Evolutionary conservation across 2,113 vertebrate genomes (phyloP).

Genomic region (Notothenia coriiceps): DNA sequence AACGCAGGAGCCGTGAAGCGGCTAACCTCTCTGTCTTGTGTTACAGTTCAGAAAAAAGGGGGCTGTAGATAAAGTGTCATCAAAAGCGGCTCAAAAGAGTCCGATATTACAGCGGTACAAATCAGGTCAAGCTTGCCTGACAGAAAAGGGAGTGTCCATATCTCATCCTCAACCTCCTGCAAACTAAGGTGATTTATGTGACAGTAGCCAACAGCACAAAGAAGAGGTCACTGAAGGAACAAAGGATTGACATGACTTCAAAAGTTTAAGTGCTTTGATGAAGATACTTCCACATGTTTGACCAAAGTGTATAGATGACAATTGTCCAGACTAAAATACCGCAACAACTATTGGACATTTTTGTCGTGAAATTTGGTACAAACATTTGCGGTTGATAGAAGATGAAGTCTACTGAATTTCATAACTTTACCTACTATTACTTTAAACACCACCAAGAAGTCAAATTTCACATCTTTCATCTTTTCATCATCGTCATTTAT

Average conservation of each 20-base stretch:
- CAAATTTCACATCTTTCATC: too few relatives aligned
- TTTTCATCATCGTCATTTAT: too few relatives aligned
- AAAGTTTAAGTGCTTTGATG: conserved; percentile 11
- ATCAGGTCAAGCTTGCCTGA: conserved; percentile 61
- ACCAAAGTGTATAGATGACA: background rate
- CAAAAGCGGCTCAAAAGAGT: conserved; percentile 64
- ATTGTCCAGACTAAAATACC: background rate
- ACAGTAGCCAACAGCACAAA: background rate
- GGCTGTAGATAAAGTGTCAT: conserved; percentile 71
- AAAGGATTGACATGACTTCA: background rate
- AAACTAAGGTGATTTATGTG: conserved; percentile 61
- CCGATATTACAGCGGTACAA: conserved; percentile 56
- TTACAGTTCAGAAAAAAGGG: conserved; percentile 67
- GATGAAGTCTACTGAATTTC: background rate
- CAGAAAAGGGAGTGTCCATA: conserved; percentile 59
- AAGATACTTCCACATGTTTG: background rate
- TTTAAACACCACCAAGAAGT: background rate
- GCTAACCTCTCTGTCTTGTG: conserved; percentile 73
- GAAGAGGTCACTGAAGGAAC: conserved; percentile 13
- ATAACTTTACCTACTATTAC: background rate
- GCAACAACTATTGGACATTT: background rate
- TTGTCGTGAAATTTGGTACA: background rate
- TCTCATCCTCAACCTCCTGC: conserved; percentile 43
- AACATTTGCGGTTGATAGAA: background rate
- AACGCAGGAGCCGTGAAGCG: conserved; percentile 73